Evolutionary conservation across 2,797 vertebrate species (phyloP).

Genomic region (Spheniscus humboldti): DNA sequence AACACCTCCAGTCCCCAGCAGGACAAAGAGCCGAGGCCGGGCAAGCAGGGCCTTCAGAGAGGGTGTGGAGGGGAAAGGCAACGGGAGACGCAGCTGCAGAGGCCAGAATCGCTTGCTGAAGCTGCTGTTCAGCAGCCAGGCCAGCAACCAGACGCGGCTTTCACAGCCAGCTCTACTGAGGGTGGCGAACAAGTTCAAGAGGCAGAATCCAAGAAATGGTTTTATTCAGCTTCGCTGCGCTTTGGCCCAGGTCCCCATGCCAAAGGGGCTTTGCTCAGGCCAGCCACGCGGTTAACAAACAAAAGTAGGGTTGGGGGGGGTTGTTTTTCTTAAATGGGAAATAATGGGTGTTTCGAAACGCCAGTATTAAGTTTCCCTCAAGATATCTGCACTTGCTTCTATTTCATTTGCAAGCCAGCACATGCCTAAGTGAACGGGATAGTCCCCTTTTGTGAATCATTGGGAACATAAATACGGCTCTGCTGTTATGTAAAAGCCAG

Average conservation of each 20-base stretch:
- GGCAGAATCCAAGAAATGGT: not conserved
- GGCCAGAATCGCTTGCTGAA: not conserved
- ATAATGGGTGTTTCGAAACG: conserved; percentile 39
- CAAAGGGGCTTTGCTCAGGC: not conserved
- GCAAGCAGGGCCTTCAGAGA: rapidly evolving
- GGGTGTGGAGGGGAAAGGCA: not conserved
- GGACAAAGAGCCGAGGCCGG: rapidly evolving
- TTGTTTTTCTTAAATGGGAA: conserved; percentile 31
- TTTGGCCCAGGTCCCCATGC: not conserved
- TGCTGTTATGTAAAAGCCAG: conserved; percentile 2
- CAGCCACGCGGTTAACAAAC: not conserved
- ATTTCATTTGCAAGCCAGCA: not conserved
- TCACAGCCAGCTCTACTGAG: not conserved
- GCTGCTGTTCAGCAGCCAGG: not conserved
- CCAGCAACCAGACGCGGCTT: not conserved
- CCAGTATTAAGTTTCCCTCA: conserved; percentile 35
- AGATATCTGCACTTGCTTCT: conserved; percentile 30
- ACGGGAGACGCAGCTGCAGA: not conserved
- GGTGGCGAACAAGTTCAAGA: not conserved
- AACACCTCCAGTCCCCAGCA: not conserved
- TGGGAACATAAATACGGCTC: not conserved
- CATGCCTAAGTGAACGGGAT: not conserved
- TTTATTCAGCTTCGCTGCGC: not conserved
- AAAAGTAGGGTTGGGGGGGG: conserved; percentile 33
- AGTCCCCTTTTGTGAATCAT: not conserved